Conservation (phyloP, 2,113 vertebrate genomes). For the Camelus bactrianus region DNA sequence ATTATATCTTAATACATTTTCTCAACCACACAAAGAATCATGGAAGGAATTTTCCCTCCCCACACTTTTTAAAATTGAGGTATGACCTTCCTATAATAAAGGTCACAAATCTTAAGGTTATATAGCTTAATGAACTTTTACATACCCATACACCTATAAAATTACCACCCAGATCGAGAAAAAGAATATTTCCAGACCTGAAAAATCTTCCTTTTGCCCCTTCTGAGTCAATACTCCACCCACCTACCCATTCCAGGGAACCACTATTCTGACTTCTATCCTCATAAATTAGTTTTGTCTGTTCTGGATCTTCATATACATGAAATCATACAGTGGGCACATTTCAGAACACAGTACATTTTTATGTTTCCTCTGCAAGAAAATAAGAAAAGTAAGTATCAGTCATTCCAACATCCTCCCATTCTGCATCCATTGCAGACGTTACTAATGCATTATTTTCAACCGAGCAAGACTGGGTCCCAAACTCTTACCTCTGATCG, state of each 20-base stretch:
- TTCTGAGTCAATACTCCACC: not conserved
- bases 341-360: not conserved
- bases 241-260: not conserved
- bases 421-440: not conserved
- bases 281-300: not conserved
- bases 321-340: not conserved
- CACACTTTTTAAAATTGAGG: not conserved
- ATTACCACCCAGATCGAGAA: slow-evolving; percentile 18
- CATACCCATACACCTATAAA: not conserved
- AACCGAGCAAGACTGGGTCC: not conserved
- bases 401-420: not conserved
- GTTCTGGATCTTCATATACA: not conserved
- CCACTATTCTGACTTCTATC: not conserved
- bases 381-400: not conserved
- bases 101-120: not conserved
- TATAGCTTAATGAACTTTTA: not conserved
- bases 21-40: not conserved
- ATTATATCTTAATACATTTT: not conserved
- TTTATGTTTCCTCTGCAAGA: not conserved
- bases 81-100: not conserved
- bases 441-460: not conserved
- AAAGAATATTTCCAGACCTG: not conserved
- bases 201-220: not conserved
- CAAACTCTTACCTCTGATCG: not conserved
- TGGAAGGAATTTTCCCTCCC: not conserved